Evolutionary conservation across 2,113 vertebrate species (phyloP), one percentile per base, ranked within the genome.

Genomic region (Leucopternis melanops): DNA sequence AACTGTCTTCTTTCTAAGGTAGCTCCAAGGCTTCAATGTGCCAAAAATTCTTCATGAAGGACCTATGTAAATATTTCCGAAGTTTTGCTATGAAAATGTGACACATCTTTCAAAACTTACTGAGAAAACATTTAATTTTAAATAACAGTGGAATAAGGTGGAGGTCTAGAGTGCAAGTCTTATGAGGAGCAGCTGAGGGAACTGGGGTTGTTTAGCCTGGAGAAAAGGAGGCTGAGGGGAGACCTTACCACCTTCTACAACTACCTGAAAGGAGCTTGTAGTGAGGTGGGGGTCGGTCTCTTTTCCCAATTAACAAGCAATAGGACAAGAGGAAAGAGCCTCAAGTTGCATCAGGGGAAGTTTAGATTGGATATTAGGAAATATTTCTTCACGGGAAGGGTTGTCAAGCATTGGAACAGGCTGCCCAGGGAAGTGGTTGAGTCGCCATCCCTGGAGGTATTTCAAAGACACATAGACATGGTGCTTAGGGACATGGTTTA

Each of bases 381-480:
- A 52, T 16, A 52, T 52, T 27, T 52, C 50, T 52, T 52, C 9
- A 9, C 5, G 3, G 50, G 9, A 27, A 16, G 50, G 14, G 50
- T 52, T 52, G 50, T 3, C 25, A 55, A 40, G 22, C 14, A 4
- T 13, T 31, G 54, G 47, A 31, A 22, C 11, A 44, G 38, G n/a
- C n/a, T 77, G 45, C 26, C 31, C 50, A 36, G 32, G 26, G 45
- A 19, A 49, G 55, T 5, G 13, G 57, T 63, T 10, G 20, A 72
- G 47, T 67, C 16, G 16, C 19, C 7, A 9, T 3, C 52, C 32
- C 81, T 8, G 5, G 20, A 44, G 11, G 6, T 18, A 29, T 50
- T 23, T 59, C n/a, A n/a, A 42, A 52, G 13, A 27, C 0, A 0
- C 23, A 20, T 7, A 22, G 27, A 12, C 6, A 4, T 14, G 47